Base-by-base conservation (phyloP, 2,113 vertebrate species). In the Carassius auratus region DNA sequence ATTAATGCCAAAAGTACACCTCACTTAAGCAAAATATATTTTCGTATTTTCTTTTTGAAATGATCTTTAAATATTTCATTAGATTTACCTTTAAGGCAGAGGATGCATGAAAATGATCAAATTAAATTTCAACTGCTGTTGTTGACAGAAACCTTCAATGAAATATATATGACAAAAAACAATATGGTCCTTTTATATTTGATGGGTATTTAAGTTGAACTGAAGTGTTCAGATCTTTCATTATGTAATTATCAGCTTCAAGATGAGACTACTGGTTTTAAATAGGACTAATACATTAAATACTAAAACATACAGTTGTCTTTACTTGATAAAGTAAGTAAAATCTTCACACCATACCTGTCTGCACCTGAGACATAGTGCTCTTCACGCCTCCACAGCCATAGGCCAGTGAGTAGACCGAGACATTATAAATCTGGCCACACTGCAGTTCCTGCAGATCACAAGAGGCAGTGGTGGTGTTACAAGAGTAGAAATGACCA, bases 341-440 rank as follows among this genome's bases (percentile, higher is more conserved):
- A 42, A 76, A 61, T 45, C 42, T 17, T 36, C 13, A 64, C 61
- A 45, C 81, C 84, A 2, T 19, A 91, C 90, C 88, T 75, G 90
- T 89, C 36, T 75, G 76, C 45, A 89, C 52, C 14, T 84, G 84
- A n/a, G 74, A 71, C 62, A 64, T 59, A 9, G 21, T 48, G 64
- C 71, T 69, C 57, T 84, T 61, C 5, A 82, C n/a, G 5, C 81
- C 86, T 21, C 42, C 21, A 61, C 88, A 89, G 38, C 55, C 76
- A 2, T 61, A 38, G 23, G 81, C 74, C 17, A 78, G 10, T 8
- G 87, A 88, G 50, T 62, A 21, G 30, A 91, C 88, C 17, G 87
- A 77, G 14, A 91, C 82, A 9, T 79, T 77, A 79, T 91, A 91
- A 23, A 33, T 89, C 81, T 85, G 81, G 10, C 90, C 87, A 68